Percentiles rank a stretch among this genome's conserved stretches.
phyloP scores from a whole-genome alignment of 1,140 invertebrate genomes.

The Papilio polyxenes region DNA sequence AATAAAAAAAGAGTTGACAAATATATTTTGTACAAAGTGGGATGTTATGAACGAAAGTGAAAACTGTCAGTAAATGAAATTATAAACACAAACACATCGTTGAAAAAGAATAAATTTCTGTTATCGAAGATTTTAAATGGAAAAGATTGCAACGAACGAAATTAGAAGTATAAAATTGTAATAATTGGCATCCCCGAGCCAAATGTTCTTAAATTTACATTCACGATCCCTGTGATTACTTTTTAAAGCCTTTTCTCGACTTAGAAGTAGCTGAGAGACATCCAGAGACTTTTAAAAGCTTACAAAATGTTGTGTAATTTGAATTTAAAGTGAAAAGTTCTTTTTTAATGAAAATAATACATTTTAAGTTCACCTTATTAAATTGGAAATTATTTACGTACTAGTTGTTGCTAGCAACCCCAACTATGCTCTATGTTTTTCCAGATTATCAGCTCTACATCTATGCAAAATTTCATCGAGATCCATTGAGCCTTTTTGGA shows the following conservation, averaged over 20 bases:
- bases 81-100: neutral
- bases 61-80: neutral
- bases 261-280: conserved; percentile 65
- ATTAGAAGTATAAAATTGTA: conserved; percentile 70
- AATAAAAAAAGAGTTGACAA: too few relatives aligned
- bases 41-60: too few relatives aligned
- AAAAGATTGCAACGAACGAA: conserved; percentile 58
- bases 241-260: conserved; percentile 64
- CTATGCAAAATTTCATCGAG: too few relatives aligned
- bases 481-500: too few relatives aligned
- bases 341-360: conserved; percentile 52
- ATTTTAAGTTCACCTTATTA: conserved; percentile 34
- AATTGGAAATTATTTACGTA: neutral
- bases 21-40: too few relatives aligned
- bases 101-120: neutral
- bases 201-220: conserved; percentile 64
- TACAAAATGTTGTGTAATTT: conserved; percentile 64
- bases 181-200: conserved; percentile 62
- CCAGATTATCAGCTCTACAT: too few relatives aligned
- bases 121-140: conserved; percentile 43
- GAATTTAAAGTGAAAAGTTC: conserved; percentile 54
- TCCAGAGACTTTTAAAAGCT: conserved; percentile 55
- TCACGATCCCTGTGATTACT: conserved; percentile 70
- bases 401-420: neutral
- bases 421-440: too few relatives aligned